Base-by-base conservation (phyloP, 2,888 invertebrate species). In the Epiblema foenella region DNA sequence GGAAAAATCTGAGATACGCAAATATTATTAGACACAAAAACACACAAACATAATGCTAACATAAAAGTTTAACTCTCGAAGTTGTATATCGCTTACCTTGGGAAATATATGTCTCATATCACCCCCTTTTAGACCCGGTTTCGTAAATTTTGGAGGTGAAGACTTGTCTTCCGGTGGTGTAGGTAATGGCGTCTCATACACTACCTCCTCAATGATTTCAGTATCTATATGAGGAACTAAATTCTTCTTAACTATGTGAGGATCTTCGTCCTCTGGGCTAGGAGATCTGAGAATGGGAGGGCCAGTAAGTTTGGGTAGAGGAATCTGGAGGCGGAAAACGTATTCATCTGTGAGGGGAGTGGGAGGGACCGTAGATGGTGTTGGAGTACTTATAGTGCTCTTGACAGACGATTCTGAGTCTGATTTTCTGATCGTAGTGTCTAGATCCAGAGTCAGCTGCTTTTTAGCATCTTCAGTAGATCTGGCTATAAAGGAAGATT, bases 311-410 rank as follows among this genome's bases (percentile, higher is more conserved):
- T 87, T 90, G 0, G 90, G 90, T n/a, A 90, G 72, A 11, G 87
- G 86, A 0, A 87, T 83, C 59, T 82, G 76, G 1, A 93, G 81
- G 74, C 88, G 86, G 66, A 93, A 93, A 0, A 93, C 76, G 67
- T 93, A 93, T 81, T 92, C 92, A 56, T 93, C 93, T 1, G 87
- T 89, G 52, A 93, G 65, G 15, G 93, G 93, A 1, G 92, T 91
- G 0, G 89, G 88, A 2, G 91, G 91, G 0, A 83, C 76, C 0
- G 83, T 84, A 0, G 86, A 78, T 0, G 91, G 90, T 0, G 86
- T 88, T 0, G 86, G 86, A 7, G 86, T 87, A 2, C 79, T 73
- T 17, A 83, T 85, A 5, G 80, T 78, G 49, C 76, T 81, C 24
- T 75, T 70, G 0, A 64, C 58, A 11, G 81, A 81, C 10, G 57